Evolutionary conservation across 2,797 vertebrate genomes (phyloP), one percentile per base, ranked within the genome.

Genomic region (Sphenopsis melanotis): DNA sequence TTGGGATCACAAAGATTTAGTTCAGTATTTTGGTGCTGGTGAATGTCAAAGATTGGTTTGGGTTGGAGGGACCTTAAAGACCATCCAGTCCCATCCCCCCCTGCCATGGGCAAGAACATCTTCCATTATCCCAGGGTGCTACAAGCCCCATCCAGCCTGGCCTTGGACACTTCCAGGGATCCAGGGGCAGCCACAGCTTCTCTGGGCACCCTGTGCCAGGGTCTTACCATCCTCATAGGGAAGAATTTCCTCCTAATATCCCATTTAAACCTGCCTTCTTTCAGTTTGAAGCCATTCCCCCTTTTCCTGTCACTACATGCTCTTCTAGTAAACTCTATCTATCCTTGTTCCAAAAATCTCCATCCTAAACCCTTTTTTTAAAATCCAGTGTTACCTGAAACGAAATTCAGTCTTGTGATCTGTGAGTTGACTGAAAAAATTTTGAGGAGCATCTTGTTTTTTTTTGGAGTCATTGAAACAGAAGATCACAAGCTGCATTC

Each of bases 81-180:
- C 10, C 34, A 24, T 36, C 26, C 27, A 12, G 9, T 71, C 24
- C 18, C 15, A 12, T 1, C 12, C 26, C 12, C 26, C 5, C 11
- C 22, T 65, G 46, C 46, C 30, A 8, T 11, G 34, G 16, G 4
- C 30, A 36, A 6, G 15, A 5, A 41, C 30, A 41, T 3, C 15
- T 41, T 18, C 46, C 59, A 36, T 15, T n/a, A 4, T 10, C 11
- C 18, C 52, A 65, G 34, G 3, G 0, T 41, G 6, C 8, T 59
- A 46, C 22, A 29, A 44, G 5, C 29, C 17, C 10, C 0, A 0
- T 77, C 50, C 64, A 77, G 0, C 4, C 26, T 47, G 34, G 11
- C 12, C 26, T 68, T 55, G n/a, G n/a, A n/a, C n/a, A n/a, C n/a
- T n/a, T n/a, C n/a, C n/a, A n/a, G n/a, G n/a, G n/a, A n/a, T n/a